Conservation (phyloP, 92 coral and sea anemone genomes). For the Chrysogorgia sp. region DNA sequence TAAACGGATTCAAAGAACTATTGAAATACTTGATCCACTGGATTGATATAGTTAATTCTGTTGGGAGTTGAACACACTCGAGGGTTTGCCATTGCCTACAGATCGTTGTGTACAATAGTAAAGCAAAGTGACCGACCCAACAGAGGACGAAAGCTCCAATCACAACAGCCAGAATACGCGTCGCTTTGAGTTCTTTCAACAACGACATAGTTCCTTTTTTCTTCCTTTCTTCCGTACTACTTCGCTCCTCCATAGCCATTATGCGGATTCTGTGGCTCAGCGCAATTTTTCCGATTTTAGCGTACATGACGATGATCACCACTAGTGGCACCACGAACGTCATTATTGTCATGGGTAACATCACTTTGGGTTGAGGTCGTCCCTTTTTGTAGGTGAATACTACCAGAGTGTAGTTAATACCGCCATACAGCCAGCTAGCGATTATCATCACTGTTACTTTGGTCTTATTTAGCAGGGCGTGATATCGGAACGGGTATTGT, state of each 20-base stretch:
- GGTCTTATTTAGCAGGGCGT: slow-evolving; percentile 3
- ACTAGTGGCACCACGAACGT: slow-evolving; percentile 21
- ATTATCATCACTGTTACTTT: slow-evolving; percentile 13
- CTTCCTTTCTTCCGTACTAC: not conserved
- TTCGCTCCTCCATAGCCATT: slow-evolving; percentile 1
- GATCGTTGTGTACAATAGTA: slow-evolving; percentile 3
- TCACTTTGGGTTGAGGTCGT: slow-evolving; percentile 21
- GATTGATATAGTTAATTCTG: not conserved
- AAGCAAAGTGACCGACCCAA: slow-evolving; percentile 24
- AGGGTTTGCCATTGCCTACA: not conserved
- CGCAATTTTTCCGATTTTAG: slow-evolving; percentile 19
- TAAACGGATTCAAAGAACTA: slow-evolving; percentile 26
- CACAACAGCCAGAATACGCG: slow-evolving; percentile 29
- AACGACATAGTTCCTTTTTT: slow-evolving; percentile 3
- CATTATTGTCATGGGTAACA: slow-evolving; percentile 4
- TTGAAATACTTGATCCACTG: slow-evolving; percentile 38
- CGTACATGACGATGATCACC: slow-evolving; percentile 18
- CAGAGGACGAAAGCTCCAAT: slow-evolving; percentile 28
- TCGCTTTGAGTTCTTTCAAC: slow-evolving; percentile 26
- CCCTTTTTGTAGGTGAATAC: not conserved
- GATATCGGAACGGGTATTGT: slow-evolving; percentile 25
- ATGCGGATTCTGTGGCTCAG: slow-evolving; percentile 33
- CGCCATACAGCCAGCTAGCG: slow-evolving; percentile 26
- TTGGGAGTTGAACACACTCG: not conserved
- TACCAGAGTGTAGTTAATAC: slow-evolving; percentile 10